Evolutionary conservation across 2,888 invertebrate species (phyloP).

Genomic region (Panorpa germanica): DNA sequence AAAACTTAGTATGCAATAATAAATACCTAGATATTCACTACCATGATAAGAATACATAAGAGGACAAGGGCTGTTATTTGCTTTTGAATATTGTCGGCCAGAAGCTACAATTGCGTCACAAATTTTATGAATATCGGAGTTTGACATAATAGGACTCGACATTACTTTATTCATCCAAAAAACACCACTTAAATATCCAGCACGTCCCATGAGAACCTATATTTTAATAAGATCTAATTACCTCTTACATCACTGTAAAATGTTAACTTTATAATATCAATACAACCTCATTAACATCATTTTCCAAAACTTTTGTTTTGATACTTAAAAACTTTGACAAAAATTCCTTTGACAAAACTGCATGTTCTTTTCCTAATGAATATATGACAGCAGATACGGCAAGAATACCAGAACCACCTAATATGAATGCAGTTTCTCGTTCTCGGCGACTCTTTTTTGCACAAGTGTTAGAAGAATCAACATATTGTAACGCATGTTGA

Average conservation of each 20-base stretch:
- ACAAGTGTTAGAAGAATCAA: constrained; percentile 37
- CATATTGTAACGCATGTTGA: constrained; percentile 37
- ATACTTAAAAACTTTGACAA: too few relatives aligned
- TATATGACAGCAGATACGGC: constrained; percentile 49
- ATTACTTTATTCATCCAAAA: constrained; percentile 47
- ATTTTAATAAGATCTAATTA: too few relatives aligned
- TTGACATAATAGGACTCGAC: constrained; percentile 23
- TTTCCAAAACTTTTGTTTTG: too few relatives aligned
- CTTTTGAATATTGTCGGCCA: constrained; percentile 44
- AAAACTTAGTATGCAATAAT: too few relatives aligned
- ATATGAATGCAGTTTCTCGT: constrained; percentile 50
- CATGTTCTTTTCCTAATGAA: constrained; percentile 27
- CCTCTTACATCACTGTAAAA: too few relatives aligned
- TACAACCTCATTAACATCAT: too few relatives aligned
- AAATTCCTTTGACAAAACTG: constrained; percentile 19
- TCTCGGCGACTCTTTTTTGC: constrained; percentile 26
- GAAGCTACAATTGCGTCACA: constrained; percentile 51
- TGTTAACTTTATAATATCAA: too few relatives aligned
- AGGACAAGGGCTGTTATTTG: constrained; percentile 37
- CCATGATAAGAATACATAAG: constrained; percentile 59
- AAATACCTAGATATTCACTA: constrained; percentile 26
- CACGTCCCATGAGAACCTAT: constrained; percentile 69
- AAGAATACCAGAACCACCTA: constrained; percentile 63
- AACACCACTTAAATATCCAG: constrained; percentile 64
- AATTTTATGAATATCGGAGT: constrained; percentile 35